A percentile compares a stretch with the other conserved stretches of the same genome.
Evolutionary conservation across 2,113 vertebrate genomes (phyloP).

Genomic region (Sturnira hondurensis): DNA sequence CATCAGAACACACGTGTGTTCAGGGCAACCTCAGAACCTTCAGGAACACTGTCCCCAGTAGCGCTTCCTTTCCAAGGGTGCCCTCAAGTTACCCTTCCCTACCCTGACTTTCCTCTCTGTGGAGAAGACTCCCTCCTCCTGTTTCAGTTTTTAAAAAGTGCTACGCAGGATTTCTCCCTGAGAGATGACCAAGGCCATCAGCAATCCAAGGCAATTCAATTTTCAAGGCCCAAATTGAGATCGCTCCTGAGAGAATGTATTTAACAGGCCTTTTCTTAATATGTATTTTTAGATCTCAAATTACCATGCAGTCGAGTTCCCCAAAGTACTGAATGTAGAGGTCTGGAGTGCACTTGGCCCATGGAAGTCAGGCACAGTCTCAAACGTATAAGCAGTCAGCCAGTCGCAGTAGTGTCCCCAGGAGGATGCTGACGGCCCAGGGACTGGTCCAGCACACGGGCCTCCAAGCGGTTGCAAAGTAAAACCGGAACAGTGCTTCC

Average conservation of each 20-base stretch:
- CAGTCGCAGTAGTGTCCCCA: neutral
- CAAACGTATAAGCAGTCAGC: neutral
- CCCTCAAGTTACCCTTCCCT: neutral
- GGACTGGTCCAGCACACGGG: neutral
- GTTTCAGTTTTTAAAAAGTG: neutral
- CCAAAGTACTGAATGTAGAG: neutral
- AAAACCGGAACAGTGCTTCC: neutral
- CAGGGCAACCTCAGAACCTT: neutral
- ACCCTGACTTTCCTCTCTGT: neutral
- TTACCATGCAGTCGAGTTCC: neutral
- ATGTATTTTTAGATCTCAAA: constrained; percentile 11
- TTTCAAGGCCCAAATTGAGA: constrained; percentile 10
- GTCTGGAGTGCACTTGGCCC: neutral
- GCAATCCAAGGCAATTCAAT: constrained; percentile 31
- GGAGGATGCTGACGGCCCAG: neutral
- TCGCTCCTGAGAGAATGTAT: neutral
- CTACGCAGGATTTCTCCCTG: neutral
- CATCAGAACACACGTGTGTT: neutral
- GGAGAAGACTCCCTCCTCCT: neutral
- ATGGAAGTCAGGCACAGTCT: neutral
- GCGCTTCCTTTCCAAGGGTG: neutral
- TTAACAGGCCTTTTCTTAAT: constrained; percentile 8
- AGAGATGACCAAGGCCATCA: constrained; percentile 3
- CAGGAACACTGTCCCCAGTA: neutral
- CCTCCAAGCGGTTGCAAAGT: neutral